Evolutionary conservation across 2,888 invertebrate species (phyloP).

Genomic region (Erannis defoliaria): DNA sequence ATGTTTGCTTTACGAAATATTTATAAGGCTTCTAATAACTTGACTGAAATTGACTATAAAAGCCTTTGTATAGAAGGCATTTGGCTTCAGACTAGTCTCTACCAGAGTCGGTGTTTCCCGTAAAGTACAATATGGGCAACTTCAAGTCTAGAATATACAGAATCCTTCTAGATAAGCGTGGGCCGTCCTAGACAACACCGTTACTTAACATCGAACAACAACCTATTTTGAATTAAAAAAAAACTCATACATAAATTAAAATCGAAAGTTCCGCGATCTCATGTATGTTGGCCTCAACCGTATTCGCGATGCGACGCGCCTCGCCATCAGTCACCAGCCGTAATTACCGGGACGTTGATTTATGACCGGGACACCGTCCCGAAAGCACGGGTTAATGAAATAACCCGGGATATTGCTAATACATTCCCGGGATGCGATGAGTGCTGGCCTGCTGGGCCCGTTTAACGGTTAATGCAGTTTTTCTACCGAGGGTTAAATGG

Average conservation of each 20-base stretch:
- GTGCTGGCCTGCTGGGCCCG: conserved; percentile 22
- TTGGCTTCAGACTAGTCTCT: too few relatives aligned
- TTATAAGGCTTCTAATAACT: too few relatives aligned
- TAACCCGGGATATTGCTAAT: conserved; percentile 50
- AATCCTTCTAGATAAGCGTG: too few relatives aligned
- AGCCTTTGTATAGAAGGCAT: too few relatives aligned
- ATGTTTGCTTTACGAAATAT: too few relatives aligned
- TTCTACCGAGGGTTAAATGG: not conserved
- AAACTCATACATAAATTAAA: not conserved
- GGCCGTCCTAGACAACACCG: too few relatives aligned
- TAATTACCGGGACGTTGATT: conserved; percentile 60
- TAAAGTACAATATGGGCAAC: too few relatives aligned
- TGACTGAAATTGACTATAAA: too few relatives aligned
- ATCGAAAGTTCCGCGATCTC: conserved; percentile 13
- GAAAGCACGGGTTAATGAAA: conserved; percentile 55
- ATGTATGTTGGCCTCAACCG: conserved; percentile 22
- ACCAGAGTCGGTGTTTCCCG: too few relatives aligned
- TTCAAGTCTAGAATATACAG: too few relatives aligned
- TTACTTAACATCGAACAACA: too few relatives aligned
- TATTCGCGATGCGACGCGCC: conserved; percentile 41
- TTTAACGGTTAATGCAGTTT: conserved; percentile 27
- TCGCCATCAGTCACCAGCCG: conserved; percentile 47
- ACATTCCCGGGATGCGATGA: conserved; percentile 42
- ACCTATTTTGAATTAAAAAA: too few relatives aligned
- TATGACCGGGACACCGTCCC: conserved; percentile 54